Conservation (phyloP, 1,140 invertebrate species). For the Dinothrombium tinctorium region DNA sequence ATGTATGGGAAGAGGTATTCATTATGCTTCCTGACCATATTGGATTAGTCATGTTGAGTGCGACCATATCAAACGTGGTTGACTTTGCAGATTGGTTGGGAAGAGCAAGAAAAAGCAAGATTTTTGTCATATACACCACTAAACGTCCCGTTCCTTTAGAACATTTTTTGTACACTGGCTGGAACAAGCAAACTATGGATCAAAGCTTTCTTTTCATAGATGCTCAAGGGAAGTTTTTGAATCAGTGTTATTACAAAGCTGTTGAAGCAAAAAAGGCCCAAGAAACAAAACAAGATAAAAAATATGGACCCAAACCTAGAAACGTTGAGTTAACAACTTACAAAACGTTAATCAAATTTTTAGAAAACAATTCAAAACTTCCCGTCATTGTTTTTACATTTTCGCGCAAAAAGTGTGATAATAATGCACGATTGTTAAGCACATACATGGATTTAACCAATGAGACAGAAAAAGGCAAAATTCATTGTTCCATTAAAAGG, state of each 20-base stretch:
- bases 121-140: slow-evolving; percentile 77
- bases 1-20: slow-evolving; percentile 97
- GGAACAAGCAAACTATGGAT: slow-evolving; percentile 48
- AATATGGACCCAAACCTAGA: background rate
- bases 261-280: slow-evolving; percentile 39
- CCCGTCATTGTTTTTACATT: slow-evolving; percentile 85
- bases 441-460: slow-evolving; percentile 51
- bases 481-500: slow-evolving; percentile 54
- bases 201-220: slow-evolving; percentile 66
- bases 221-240: slow-evolving; percentile 38
- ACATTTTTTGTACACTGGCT: slow-evolving; percentile 75
- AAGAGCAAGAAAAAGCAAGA: slow-evolving; percentile 66
- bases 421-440: slow-evolving; percentile 36
- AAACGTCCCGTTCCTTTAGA: slow-evolving; percentile 85
- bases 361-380: slow-evolving; percentile 51
- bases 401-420: slow-evolving; percentile 64
- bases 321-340: slow-evolving; percentile 35
- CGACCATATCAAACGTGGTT: slow-evolving; percentile 88
- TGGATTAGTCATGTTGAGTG: slow-evolving; percentile 86
- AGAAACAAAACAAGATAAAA: slow-evolving; percentile 15
- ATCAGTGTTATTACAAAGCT: slow-evolving; percentile 37
- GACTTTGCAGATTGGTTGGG: slow-evolving; percentile 97
- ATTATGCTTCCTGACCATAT: slow-evolving; percentile 85
- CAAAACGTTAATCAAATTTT: slow-evolving; percentile 52
- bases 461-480: slow-evolving; percentile 50